Evolutionary conservation across 2,888 invertebrate species (phyloP).

Genomic region (Philopedon plagiatum): DNA sequence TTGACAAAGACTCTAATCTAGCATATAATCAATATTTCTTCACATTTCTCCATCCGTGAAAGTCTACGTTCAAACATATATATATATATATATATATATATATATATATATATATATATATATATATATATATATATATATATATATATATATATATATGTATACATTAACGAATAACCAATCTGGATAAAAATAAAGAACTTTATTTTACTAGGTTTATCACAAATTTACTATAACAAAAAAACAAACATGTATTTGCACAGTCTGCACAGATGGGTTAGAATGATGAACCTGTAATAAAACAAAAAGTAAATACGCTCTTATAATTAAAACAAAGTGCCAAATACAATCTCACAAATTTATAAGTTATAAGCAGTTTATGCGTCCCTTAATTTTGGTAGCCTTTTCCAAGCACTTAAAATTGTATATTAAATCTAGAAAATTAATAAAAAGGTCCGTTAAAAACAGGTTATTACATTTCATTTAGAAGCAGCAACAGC

Average conservation of each 20-base stretch:
- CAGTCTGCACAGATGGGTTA: no score
- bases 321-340: background rate
- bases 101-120: no score
- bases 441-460: background rate
- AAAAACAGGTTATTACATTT: background rate
- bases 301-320: background rate
- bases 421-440: background rate
- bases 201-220: no score
- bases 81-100: no score
- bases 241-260: background rate
- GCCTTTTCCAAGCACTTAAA: background rate
- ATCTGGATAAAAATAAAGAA: no score
- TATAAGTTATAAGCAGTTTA: background rate
- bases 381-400: background rate
- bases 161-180: no score
- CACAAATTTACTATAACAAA: no score
- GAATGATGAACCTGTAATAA: background rate
- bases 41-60: no score
- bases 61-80: no score
- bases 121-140: no score
- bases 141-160: no score
- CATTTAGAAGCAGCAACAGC: background rate
- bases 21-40: slow-evolving; percentile 33
- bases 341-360: background rate
- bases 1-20: slow-evolving; percentile 27